Base-by-base conservation (phyloP, 2,113 vertebrate genomes). In the Morone saxatilis region DNA sequence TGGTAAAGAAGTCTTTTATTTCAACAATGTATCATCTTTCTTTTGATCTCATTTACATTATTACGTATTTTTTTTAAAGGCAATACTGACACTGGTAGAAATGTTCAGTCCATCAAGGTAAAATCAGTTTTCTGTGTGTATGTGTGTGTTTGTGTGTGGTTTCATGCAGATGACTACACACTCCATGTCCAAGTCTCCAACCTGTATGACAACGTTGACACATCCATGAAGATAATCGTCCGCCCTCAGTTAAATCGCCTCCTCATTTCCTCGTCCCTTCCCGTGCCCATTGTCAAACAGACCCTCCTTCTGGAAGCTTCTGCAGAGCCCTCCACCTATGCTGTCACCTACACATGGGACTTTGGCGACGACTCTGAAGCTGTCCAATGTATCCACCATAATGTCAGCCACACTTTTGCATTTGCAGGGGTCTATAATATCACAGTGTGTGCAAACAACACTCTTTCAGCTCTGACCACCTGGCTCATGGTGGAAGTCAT, bases 381-480 rank as follows among this genome's bases (percentile, higher is more conserved):
- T n/a, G 41, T 89, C 22, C 88, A 78, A 68, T 84, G 79, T 36
- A 4, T 12, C 25, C 17, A 89, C n/a, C 14, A 1, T 20, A 84
- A 78, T 71, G 82, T 94, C 63, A 67, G 5, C 19, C 93, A 90
- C 56, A 61, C 57, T 36, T 96, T 95, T 84, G 74, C 19, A 43
- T 85, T 66, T 41, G 84, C 84, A 3, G 94, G 95, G 3, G 20
- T 62, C 19, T 95, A 95, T 65, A 96, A 95, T n/a, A 38, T 96
- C 67, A 94, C 93, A 5, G 84, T 95, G n/a, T 76, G 47, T 50
- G 95, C 89, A n/a, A 89, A 91, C 76, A 96, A 95, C 91, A 85
- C 60, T 6, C 43, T 95, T 17, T 85, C 91, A 7, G 78, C 47
- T 0, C n/a, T 95, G 57, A 83, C 62, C 11, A 51, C 88, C 8